A percentile compares a stretch with the other conserved stretches of the same genome.
phyloP scores from a whole-genome alignment of 2,888 invertebrate genomes.

The Chloroclysta siterata region DNA sequence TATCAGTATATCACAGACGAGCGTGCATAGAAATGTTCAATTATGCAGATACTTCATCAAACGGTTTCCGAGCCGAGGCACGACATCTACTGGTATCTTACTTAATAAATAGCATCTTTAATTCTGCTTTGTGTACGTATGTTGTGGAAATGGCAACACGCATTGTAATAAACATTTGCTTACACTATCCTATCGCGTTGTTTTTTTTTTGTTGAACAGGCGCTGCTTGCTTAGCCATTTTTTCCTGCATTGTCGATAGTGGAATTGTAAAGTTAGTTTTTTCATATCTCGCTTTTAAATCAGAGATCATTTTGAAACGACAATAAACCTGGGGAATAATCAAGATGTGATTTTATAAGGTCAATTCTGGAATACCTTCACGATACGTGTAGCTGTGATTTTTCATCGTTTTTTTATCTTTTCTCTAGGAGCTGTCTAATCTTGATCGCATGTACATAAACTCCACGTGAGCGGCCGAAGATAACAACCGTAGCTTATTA shows the following conservation, averaged over 20 bases:
- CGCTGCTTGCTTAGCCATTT: no score
- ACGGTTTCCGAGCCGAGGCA: slow-evolving; percentile 17
- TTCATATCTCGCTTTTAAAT: no score
- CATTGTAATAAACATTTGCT: slow-evolving; percentile 5
- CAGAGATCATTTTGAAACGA: no score
- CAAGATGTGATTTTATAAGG: no score
- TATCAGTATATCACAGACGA: slow-evolving; percentile 16
- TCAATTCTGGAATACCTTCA: no score
- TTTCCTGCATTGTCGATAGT: no score
- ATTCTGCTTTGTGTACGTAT: slow-evolving; percentile 7
- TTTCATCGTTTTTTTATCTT: not conserved
- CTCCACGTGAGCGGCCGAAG: slow-evolving; percentile 21
- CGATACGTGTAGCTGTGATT: not conserved
- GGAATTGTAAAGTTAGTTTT: no score
- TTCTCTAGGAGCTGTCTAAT: not conserved
- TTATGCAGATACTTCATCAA: slow-evolving; percentile 26
- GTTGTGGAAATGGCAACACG: slow-evolving; percentile 10
- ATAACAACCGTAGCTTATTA: slow-evolving; percentile 30
- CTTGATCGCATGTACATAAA: slow-evolving; percentile 19
- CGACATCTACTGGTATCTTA: slow-evolving; percentile 21
- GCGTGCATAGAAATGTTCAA: slow-evolving; percentile 30
- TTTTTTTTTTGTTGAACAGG: no score
- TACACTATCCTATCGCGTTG: slow-evolving; percentile 4
- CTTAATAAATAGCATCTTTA: slow-evolving; percentile 16
- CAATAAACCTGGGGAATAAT: no score